These are phyloP conservation scores for Dascyllus trimaculatus DNA, from an alignment of 2,113 vertebrate genomes.

Conservation along the genomic window DNA sequence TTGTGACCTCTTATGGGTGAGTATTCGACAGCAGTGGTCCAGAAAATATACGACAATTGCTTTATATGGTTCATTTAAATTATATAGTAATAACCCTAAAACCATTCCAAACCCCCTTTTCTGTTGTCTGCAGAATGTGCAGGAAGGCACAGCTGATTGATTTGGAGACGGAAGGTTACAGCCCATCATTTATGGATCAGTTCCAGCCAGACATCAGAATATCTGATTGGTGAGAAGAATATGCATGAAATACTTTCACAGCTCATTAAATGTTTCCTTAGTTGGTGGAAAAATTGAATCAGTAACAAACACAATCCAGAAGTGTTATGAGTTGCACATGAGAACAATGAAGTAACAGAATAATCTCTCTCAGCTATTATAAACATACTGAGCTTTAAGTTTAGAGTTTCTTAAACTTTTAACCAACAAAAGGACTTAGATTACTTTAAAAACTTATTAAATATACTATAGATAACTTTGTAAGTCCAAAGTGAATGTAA, in stretches of 20 bases:
- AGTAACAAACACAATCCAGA: not conserved
- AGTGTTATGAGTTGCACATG: not conserved
- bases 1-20: conserved; percentile 83
- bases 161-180: conserved; percentile 78
- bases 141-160: conserved; percentile 80
- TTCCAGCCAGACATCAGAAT: conserved; percentile 80
- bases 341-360: not conserved
- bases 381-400: no score
- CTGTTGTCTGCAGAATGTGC: conserved; percentile 70
- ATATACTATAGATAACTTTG: no score
- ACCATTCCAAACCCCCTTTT: not conserved
- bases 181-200: conserved; percentile 75
- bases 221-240: conserved; percentile 82
- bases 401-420: no score
- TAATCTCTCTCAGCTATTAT: no score
- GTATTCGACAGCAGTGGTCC: conserved; percentile 18
- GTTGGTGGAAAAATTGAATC: not conserved
- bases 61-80: not conserved
- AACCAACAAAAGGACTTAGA: no score
- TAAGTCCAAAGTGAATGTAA: no score
- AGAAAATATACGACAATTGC: not conserved
- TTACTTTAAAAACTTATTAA: no score
- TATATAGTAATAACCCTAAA: not conserved
- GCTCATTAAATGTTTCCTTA: not conserved
- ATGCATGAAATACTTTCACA: no score